Base-by-base conservation (phyloP, 2,113 vertebrate species). In the Emydura subglobosa region DNA sequence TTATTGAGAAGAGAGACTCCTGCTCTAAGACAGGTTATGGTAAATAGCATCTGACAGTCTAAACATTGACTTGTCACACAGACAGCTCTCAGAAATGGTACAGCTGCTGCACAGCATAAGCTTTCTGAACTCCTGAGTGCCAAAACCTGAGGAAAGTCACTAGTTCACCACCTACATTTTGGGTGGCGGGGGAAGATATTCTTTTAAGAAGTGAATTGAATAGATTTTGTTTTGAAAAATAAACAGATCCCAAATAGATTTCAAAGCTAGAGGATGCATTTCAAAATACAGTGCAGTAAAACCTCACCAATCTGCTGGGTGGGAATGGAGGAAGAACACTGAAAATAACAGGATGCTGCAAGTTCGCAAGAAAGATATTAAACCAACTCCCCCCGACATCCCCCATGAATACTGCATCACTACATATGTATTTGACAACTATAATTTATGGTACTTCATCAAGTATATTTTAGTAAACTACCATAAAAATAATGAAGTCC, bases 1-100 rank as follows among this genome's bases (percentile, higher is more conserved):
- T 42, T 59, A 39, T 10, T 79, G 49, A 78, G 29, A 6, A 72
- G 24, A 61, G 68, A 42, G 53, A 42, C 6, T 49, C 19, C 22
- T 8, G 34, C 42, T n/a, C 42, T 89, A 29, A 31, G 12, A 10
- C n/a, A 24, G 79, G 17, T 27, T 7, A n/a, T 0, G 2, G 50
- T 12, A 31, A 88, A 25, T 34, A 91, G 25, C 78, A 27, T 5
- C 10, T 0, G 0, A 47, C 27, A 72, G 76, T 24, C 54, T 81
- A 2, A 82, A 76, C 6, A 19, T 0, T 0, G 44, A 78, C 29
- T 94, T 4, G 22, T 85, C 34, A 21, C 11, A 1, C 1, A 17
- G 9, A 80, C 68, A 3, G 81, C 0, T 0, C 50, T 22, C 16
- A 16, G 39, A 47, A 78, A 78, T 4, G 4, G 3, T 7, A 55